Base-by-base conservation (phyloP, 2,888 invertebrate species). In the Caenorhabditis drosophilae region DNA sequence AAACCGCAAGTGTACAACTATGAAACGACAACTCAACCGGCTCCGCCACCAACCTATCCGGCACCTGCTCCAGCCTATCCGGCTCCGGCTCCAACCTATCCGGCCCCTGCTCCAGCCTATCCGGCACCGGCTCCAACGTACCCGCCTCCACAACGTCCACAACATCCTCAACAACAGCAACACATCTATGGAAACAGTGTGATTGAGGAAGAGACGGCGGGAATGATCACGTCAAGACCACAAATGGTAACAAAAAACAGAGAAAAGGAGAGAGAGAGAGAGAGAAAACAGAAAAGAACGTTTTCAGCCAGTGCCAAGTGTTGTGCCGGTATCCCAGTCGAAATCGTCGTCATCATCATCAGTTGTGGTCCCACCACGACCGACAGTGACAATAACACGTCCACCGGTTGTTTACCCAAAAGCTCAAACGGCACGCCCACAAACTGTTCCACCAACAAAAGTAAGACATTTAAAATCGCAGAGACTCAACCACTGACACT, bases 1-100 rank as follows among this genome's bases (percentile, higher is more conserved):
- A 61, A 67, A 41, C 67, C 67, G 20, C 67, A 67, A 44, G 67
- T 67, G 11, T 60, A 57, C 34, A 61, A 60, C 2, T 67, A 67
- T 47, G 53, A 53, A 36, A 53, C 57, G 46, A 56, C 60, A 12
- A 2, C 26, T 15, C 20, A 6, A 4, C 15, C 50, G 23, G 26
- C 44, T 44, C 48, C 34, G 18, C n/a, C n/a, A n/a, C n/a, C n/a
- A n/a, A n/a, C n/a, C n/a, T n/a, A n/a, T n/a, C n/a, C n/a, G n/a
- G n/a, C n/a, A n/a, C n/a, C n/a, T n/a, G 36, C 49, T 49, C 36
- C 36, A 20, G 18, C n/a, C 18, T 2, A 16, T n/a, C n/a, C n/a
- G 16, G 40, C n/a, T 11, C 40, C n/a, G 18, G n/a, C n/a, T n/a
- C n/a, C n/a, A n/a, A n/a, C n/a, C n/a, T n/a, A n/a, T n/a, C n/a